Evolutionary conservation across 2,888 invertebrate species (phyloP).

Genomic region (Thysanoteuthis rhombus): DNA sequence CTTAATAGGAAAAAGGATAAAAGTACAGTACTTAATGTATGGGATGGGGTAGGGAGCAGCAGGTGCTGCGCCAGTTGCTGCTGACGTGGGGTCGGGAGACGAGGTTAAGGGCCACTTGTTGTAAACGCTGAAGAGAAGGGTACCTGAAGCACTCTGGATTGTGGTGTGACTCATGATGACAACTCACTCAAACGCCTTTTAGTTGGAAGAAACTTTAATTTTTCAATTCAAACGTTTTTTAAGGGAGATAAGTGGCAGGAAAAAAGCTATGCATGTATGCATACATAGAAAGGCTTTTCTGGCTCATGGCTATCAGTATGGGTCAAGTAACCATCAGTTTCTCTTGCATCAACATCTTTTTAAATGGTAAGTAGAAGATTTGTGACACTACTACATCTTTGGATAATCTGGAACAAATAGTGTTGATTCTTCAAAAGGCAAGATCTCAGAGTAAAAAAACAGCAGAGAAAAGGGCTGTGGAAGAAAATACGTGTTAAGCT

Average conservation of each 20-base stretch:
- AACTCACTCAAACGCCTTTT: not conserved
- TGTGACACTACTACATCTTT: too few species aligned
- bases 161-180: not conserved
- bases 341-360: not conserved
- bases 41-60: not conserved
- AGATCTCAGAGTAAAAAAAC: too few species aligned
- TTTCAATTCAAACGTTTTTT: not conserved
- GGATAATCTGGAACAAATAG: too few species aligned
- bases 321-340: not conserved
- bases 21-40: not conserved
- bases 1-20: not conserved
- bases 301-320: not conserved
- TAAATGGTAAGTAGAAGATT: too few species aligned
- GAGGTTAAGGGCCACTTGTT: not conserved
- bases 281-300: not conserved
- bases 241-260: not conserved
- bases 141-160: not conserved
- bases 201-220: not conserved
- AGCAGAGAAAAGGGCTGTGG: too few species aligned
- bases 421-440: too few species aligned
- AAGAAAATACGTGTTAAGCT: too few species aligned
- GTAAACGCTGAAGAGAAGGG: not conserved
- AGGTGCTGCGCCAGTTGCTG: conserved; percentile 12
- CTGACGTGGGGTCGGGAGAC: not conserved
- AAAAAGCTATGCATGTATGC: too few species aligned